phyloP scores from a whole-genome alignment of 2,797 vertebrate genomes.

The Pangasius mekongensis region DNA sequence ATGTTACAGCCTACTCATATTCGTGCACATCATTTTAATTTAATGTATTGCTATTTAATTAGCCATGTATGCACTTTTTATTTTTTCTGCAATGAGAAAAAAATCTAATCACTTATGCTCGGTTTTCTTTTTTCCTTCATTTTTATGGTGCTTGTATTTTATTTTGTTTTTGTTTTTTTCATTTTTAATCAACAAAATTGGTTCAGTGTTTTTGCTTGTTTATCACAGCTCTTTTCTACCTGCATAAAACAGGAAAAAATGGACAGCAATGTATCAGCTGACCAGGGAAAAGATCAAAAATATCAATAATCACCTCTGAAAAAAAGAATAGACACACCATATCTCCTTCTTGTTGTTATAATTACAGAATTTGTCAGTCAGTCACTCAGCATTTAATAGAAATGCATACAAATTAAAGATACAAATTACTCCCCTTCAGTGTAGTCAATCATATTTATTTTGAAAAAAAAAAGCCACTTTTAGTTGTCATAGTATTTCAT shows the following conservation, averaged over 20 bases:
- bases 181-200: slow-evolving; percentile 63
- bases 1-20: slow-evolving; percentile 86
- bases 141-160: slow-evolving; percentile 66
- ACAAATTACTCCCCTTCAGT: slow-evolving; percentile 61
- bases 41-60: slow-evolving; percentile 91
- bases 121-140: slow-evolving; percentile 55
- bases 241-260: slow-evolving; percentile 53
- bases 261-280: slow-evolving; percentile 16
- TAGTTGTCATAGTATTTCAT: slow-evolving; percentile 70
- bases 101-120: slow-evolving; percentile 63
- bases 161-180: slow-evolving; percentile 49
- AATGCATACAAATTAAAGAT: neutral
- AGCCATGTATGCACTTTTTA: slow-evolving; percentile 82
- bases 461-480: slow-evolving; percentile 72
- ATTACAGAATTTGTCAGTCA: neutral
- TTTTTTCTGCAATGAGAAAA: slow-evolving; percentile 66
- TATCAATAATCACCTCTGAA: slow-evolving; percentile 50
- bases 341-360: neutral
- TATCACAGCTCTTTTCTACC: slow-evolving; percentile 53
- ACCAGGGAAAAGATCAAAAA: slow-evolving; percentile 57
- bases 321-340: neutral
- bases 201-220: slow-evolving; percentile 46
- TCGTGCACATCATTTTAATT: slow-evolving; percentile 82
- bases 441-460: slow-evolving; percentile 79
- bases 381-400: neutral